Conservation (phyloP, 2,113 vertebrate genomes). For the Mesocricetus auratus region DNA sequence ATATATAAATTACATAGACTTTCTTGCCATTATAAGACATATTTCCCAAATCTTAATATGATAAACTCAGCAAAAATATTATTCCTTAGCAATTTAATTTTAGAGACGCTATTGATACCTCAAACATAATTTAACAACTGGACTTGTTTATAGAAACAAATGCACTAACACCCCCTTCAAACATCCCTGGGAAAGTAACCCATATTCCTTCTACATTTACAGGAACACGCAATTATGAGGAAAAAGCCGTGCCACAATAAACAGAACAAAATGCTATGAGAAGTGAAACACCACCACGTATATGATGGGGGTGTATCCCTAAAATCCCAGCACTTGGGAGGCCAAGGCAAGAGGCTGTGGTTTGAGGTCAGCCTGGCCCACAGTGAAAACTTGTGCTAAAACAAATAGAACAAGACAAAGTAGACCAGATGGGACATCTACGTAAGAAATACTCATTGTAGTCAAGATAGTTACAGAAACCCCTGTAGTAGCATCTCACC, state of each 20-base stretch:
- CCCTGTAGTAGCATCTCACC: too few species aligned
- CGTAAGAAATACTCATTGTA: neutral
- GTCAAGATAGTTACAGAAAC: neutral
- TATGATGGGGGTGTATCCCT: neutral
- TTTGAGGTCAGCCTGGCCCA: neutral
- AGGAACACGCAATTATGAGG: slow-evolving; percentile 14
- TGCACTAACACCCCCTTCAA: neutral
- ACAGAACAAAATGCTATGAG: neutral
- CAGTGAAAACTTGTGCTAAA: neutral
- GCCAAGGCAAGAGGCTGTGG: neutral
- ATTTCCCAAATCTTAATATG: neutral
- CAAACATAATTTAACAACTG: neutral
- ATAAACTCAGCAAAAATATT: slow-evolving; percentile 27
- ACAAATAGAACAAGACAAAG: too few species aligned
- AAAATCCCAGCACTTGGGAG: neutral
- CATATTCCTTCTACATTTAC: neutral
- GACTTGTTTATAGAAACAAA: slow-evolving; percentile 38
- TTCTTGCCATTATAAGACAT: slow-evolving; percentile 32
- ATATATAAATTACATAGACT: neutral
- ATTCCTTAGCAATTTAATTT: slow-evolving; percentile 30
- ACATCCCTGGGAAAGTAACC: neutral
- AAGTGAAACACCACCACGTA: neutral
- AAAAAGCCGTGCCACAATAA: neutral
- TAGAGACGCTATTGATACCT: neutral
- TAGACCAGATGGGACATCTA: neutral